Evolutionary conservation across 2,113 vertebrate genomes (phyloP), one percentile per base, ranked within the genome.

Genomic region (Hemibagrus wyckioides): DNA sequence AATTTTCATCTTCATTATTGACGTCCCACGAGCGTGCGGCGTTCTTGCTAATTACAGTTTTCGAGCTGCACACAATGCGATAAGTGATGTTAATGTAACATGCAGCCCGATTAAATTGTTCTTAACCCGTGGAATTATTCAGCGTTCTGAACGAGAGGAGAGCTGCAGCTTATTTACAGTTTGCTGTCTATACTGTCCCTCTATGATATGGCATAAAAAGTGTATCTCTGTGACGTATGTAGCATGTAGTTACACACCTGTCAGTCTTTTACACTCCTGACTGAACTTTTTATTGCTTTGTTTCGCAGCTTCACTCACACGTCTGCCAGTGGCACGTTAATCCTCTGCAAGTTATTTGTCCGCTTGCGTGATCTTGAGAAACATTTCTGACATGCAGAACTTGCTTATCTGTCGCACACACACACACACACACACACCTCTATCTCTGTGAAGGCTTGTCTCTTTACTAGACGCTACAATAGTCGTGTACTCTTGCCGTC

Each of bases 61-160:
- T 83, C 52, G 48, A 56, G 15, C 85, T 28, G 80, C 50, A 88
- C 87, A 87, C 61, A 23, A 65, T 73, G 25, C 69, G 90, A 89
- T 88, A 89, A 86, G 28, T 75, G 87, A 89, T 87, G 85, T 81
- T 86, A 87, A 87, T 84, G 87, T 52, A 83, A 75, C 80, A 30
- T 89, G 87, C 75, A 82, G 63, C 39, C 39, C 52, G 84, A 65
- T 84, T 57, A 87, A 85, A 90, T 84, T 80, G 76, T 84, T 90
- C 80, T 84, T 89, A 89, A 86, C 89, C 89, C 52, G 80, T 86
- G 81, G 83, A 91, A 89, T 91, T 79, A 82, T 85, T 87, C 75
- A 52, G 44, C 50, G 39, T 86, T 63, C 39, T 41, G 9, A 85
- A 61, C 17, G 57, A 69, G 54, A 57, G 25, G 65, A 69, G 54